Percentiles rank a stretch among this genome's conserved stretches.
Evolutionary conservation across 2,888 invertebrate genomes (phyloP).

Genomic region (Sesia bembeciformis): DNA sequence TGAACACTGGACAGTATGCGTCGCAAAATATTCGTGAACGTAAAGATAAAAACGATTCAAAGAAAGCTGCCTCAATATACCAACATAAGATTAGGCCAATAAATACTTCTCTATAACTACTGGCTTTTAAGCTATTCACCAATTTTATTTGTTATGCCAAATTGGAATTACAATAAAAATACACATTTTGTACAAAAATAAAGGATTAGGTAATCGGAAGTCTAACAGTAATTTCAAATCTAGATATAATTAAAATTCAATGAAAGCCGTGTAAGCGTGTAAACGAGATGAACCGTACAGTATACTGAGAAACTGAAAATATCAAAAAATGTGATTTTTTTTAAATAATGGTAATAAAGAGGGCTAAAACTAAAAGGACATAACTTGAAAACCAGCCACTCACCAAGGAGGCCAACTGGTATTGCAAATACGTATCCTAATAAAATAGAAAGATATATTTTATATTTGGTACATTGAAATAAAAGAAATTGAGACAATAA

Average conservation of each 20-base stretch:
- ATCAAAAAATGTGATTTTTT: conserved; percentile 4
- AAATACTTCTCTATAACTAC: neutral
- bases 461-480: conserved; percentile 19
- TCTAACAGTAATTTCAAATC: neutral
- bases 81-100: conserved; percentile 13
- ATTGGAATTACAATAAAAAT: too few relatives aligned
- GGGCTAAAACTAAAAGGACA: conserved; percentile 25
- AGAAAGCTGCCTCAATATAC: conserved; percentile 18
- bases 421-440: conserved; percentile 70
- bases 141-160: neutral
- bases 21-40: conserved; percentile 21
- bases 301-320: conserved; percentile 7
- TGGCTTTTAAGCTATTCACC: neutral
- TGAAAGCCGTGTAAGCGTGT: conserved; percentile 55
- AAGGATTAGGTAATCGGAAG: too few relatives aligned
- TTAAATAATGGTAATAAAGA: conserved; percentile 10
- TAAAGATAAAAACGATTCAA: conserved; percentile 1
- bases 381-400: conserved; percentile 47
- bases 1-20: conserved; percentile 7
- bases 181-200: too few relatives aligned
- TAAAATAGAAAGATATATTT: conserved; percentile 54
- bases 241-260: conserved; percentile 13
- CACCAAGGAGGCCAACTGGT: conserved; percentile 71
- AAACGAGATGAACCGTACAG: conserved; percentile 9
- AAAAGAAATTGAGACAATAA: conserved; percentile 10